Percentiles rank a stretch among this genome's conserved stretches.
phyloP scores from a whole-genome alignment of 2,113 vertebrate species.

The Opisthocomus hoazin region DNA sequence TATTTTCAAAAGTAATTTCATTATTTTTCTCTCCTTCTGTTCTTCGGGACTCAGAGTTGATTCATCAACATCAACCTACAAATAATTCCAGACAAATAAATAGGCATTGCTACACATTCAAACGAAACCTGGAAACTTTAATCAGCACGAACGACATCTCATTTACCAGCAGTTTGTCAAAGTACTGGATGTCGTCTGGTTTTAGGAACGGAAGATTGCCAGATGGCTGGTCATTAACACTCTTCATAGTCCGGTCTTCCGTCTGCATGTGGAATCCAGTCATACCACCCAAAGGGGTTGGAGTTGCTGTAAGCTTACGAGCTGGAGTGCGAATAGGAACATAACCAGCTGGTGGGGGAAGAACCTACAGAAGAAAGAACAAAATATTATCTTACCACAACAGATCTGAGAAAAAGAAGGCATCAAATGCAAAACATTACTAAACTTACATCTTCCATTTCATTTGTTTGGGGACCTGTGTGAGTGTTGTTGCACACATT shows the following conservation, averaged over 20 bases:
- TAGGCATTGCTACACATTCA: neutral
- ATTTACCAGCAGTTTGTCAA: constrained; percentile 94
- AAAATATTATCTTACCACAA: neutral
- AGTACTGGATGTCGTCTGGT: constrained; percentile 98
- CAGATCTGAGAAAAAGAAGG: neutral
- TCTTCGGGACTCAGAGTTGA: constrained; percentile 97
- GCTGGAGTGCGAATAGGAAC: constrained; percentile 97
- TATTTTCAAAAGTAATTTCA: constrained; percentile 98
- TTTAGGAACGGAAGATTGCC: constrained; percentile 98
- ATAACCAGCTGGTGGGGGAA: constrained; percentile 95
- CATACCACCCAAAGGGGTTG: constrained; percentile 96
- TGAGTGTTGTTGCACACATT: rapidly evolving
- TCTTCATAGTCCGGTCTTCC: constrained; percentile 93
- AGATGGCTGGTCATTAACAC: constrained; percentile 95
- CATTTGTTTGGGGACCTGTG: neutral
- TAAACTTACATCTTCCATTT: neutral
- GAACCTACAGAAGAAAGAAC: constrained; percentile 72
- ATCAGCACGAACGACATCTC: neutral
- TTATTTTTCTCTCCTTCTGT: constrained; percentile 98
- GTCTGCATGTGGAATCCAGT: constrained; percentile 98
- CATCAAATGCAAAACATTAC: neutral
- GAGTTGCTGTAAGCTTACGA: constrained; percentile 93
- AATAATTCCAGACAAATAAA: neutral
- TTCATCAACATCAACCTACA: constrained; percentile 96
- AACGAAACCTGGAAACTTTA: neutral